phyloP scores from a whole-genome alignment of 1,140 invertebrate species.

The Ctenoplectra terminalis region DNA sequence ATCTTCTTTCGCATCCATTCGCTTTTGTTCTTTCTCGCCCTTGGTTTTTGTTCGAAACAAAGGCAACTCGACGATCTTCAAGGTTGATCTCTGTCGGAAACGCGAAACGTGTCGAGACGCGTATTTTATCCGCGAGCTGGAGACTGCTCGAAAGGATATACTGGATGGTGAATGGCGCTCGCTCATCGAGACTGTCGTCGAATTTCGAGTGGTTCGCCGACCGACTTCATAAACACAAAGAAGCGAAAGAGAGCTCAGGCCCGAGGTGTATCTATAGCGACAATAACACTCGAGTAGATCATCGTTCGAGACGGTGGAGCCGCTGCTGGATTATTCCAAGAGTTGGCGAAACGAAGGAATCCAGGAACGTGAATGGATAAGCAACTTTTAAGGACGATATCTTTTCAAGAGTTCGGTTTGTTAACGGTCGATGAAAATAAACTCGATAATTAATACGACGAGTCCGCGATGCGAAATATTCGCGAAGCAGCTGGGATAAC shows the following conservation, averaged over 20 bases:
- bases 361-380: background rate
- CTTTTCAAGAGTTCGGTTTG: too few relatives aligned
- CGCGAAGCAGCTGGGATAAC: background rate
- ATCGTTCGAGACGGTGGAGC: background rate
- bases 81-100: too few relatives aligned
- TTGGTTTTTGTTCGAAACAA: too few relatives aligned
- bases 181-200: constrained; percentile 44
- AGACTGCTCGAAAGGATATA: constrained; percentile 8
- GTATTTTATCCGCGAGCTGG: background rate
- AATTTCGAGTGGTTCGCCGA: constrained; percentile 47
- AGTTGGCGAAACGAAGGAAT: background rate
- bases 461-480: constrained; percentile 22
- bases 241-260: background rate
- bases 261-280: background rate
- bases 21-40: background rate
- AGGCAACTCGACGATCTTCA: too few relatives aligned
- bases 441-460: constrained; percentile 13
- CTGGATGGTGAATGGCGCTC: constrained; percentile 17
- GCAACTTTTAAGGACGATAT: too few relatives aligned
- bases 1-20: background rate
- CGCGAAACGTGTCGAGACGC: background rate
- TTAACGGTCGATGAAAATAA: background rate
- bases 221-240: constrained; percentile 26
- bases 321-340: background rate
- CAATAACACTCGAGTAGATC: background rate